Conservation (phyloP, 2,888 invertebrate genomes). For the Amblyjoppa proteus region DNA sequence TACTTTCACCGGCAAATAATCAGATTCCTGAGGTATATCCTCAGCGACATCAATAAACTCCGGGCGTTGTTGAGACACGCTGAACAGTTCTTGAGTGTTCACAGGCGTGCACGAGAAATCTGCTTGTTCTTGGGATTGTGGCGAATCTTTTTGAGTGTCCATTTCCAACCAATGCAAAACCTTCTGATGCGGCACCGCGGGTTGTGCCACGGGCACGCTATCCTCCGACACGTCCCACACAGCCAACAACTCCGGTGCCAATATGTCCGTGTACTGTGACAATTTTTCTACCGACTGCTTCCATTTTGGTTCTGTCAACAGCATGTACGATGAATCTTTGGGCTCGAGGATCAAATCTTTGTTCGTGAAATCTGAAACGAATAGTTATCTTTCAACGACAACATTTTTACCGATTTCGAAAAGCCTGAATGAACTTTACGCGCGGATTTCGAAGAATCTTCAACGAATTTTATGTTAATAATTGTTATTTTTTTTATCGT, state of each 20-base stretch:
- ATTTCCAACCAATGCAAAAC: constrained; percentile 81
- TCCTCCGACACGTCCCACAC: constrained; percentile 82
- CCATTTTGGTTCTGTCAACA: constrained; percentile 73
- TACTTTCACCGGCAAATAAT: constrained; percentile 74
- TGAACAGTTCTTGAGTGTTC: constrained; percentile 77
- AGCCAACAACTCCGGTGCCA: constrained; percentile 80
- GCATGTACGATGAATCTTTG: constrained; percentile 16
- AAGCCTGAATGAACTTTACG: background rate
- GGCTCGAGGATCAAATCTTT: constrained; percentile 55
- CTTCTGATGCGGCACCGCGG: constrained; percentile 78
- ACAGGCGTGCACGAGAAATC: constrained; percentile 66
- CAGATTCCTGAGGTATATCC: constrained; percentile 65
- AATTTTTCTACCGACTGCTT: constrained; percentile 77
- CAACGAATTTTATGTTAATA: constrained; percentile 40
- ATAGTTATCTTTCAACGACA: background rate
- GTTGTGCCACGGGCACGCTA: constrained; percentile 68
- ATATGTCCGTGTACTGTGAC: constrained; percentile 77
- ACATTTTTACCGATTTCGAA: background rate
- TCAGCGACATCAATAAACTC: constrained; percentile 62
- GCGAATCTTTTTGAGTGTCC: constrained; percentile 58
- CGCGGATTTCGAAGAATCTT: background rate
- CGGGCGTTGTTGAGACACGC: constrained; percentile 75
- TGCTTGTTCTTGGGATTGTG: constrained; percentile 67
- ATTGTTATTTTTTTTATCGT: constrained; percentile 45
- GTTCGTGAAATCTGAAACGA: constrained; percentile 74